Conservation (phyloP, 2,797 vertebrate species). For the Crypturellus tataupa region DNA sequence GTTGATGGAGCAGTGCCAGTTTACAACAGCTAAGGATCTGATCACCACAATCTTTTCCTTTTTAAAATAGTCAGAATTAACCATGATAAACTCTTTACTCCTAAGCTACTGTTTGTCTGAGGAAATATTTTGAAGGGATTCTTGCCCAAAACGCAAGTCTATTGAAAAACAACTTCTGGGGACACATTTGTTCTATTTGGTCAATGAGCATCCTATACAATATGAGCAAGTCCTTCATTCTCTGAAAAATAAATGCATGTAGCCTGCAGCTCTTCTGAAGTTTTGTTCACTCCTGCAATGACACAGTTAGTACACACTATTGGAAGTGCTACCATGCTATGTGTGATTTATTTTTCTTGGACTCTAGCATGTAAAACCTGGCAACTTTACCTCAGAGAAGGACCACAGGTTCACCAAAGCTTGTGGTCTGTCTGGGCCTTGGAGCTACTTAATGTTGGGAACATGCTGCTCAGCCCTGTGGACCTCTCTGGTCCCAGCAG, state of each 20-base stretch:
- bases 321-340: neutral
- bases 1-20: neutral
- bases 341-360: neutral
- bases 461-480: neutral
- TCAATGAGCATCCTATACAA: neutral
- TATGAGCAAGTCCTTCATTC: neutral
- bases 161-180: constrained; percentile 18
- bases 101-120: neutral
- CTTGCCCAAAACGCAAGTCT: neutral
- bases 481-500: neutral
- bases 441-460: neutral
- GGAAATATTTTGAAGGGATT: constrained; percentile 25
- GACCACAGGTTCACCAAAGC: neutral
- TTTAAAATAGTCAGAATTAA: constrained; percentile 21
- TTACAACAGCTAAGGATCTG: neutral
- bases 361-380: neutral
- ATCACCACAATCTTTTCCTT: neutral
- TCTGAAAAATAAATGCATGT: neutral
- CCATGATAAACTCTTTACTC: constrained; percentile 9
- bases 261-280: neutral
- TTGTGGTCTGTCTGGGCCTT: neutral
- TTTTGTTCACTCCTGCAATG: neutral
- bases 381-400: neutral
- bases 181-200: neutral
- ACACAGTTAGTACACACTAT: neutral